Base-by-base conservation (phyloP, 2,113 vertebrate genomes). In the Lagenorhynchus albirostris region DNA sequence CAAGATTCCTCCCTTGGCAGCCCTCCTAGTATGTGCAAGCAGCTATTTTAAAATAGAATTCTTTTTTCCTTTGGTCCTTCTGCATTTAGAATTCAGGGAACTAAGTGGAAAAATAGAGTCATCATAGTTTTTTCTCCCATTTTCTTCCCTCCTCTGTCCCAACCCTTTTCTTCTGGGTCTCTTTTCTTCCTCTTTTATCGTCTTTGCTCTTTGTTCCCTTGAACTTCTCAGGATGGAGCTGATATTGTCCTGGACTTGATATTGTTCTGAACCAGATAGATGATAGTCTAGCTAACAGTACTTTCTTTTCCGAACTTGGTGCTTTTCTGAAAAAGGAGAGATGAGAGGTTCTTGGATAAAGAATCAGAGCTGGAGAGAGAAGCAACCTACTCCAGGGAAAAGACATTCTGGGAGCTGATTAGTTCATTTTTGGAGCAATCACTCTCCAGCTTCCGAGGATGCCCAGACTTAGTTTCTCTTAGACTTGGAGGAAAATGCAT, bases 1-100 rank as follows among this genome's bases (percentile, higher is more conserved):
- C 83, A 89, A 76, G 71, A 93, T 12, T 36, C 55, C 79, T 55
- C 31, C 50, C 26, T 90, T 97, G 97, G 97, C 90, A 97, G 31
- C 14, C 29, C 50, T 96, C 86, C 92, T 82, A 23, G 60, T 95
- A 89, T 58, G 38, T 63, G 41, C 47, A 79, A 89, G 38, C 85
- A 76, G 63, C 89, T 92, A 31, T 88, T 91, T 93, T 36, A 71
- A 95, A 95, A 95, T 63, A 94, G 81, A 96, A 84, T 20, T 1
- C 17, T 94, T 77, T 68, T 67, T 36, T 2, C 20, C 67, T 94
- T 65, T 33, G 2, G 33, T 76, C 50, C 55, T 81, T 86, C 85
- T 55, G 47, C 80, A 55, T 65, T 94, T 76, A 91, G 58, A 15
- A 50, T 77, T 62, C 38, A 65, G 70, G 55, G 15, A 44, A 50